Percentiles rank a stretch among this genome's conserved stretches.
Evolutionary conservation across 2,797 vertebrate genomes (phyloP).

Genomic region (Malurus leucopterus): DNA sequence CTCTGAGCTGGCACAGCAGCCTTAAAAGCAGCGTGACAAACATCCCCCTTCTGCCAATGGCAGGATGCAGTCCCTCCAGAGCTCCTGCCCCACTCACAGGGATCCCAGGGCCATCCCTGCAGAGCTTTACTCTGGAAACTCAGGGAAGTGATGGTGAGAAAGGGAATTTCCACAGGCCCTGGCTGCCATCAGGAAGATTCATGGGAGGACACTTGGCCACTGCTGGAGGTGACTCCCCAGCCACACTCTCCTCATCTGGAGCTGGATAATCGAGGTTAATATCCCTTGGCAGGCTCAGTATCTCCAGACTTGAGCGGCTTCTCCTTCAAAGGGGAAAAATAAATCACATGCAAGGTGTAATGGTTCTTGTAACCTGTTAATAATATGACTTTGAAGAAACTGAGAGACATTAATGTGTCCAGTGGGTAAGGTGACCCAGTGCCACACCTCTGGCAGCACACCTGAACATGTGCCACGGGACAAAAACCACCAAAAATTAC

Average conservation of each 20-base stretch:
- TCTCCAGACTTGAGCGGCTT: background rate
- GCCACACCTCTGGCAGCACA: background rate
- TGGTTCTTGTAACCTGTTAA: background rate
- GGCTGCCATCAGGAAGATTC: background rate
- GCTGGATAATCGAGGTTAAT: constrained; percentile 21
- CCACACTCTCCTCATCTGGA: background rate
- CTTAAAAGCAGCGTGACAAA: background rate
- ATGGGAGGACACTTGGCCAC: background rate
- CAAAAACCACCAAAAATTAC: background rate
- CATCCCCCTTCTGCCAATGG: background rate
- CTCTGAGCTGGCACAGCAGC: background rate
- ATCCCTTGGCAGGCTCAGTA: background rate
- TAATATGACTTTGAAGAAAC: background rate
- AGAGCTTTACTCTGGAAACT: background rate
- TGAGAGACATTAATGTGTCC: background rate
- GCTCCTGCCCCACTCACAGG: background rate
- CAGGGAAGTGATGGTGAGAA: background rate
- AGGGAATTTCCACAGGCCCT: background rate
- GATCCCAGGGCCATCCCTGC: background rate
- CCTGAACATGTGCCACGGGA: background rate
- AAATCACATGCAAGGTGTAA: background rate
- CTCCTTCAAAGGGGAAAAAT: background rate
- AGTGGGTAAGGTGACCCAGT: background rate
- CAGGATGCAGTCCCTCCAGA: background rate
- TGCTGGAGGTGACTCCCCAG: constrained; percentile 1